phyloP scores from a whole-genome alignment of 2,888 invertebrate genomes.

The Alentia gelatinosa region DNA sequence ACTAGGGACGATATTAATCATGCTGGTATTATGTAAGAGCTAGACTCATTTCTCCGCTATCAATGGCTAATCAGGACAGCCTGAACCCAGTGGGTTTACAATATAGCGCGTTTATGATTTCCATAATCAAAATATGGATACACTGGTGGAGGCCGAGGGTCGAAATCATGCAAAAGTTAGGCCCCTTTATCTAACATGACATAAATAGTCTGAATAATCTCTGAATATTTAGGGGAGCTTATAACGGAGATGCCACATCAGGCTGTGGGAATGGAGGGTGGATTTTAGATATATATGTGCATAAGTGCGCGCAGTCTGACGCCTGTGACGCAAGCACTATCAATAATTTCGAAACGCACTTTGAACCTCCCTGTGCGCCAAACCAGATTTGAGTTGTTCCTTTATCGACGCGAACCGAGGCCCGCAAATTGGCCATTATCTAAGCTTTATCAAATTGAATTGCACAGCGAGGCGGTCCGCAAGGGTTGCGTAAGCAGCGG shows the following conservation, averaged over 20 bases:
- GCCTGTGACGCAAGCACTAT: not conserved
- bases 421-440: conserved; percentile 46
- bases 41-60: not conserved
- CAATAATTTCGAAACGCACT: not conserved
- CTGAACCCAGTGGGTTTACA: not conserved
- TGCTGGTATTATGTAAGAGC: not conserved
- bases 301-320: not conserved
- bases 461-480: not conserved
- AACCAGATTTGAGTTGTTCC: conserved; percentile 22
- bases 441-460: conserved; percentile 48
- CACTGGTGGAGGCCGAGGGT: not conserved
- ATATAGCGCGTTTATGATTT: not conserved
- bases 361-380: not conserved
- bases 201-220: not conserved
- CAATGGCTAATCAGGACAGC: not conserved
- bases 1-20: not conserved
- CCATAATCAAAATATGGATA: not conserved
- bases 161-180: not conserved
- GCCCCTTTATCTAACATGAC: not conserved
- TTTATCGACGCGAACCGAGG: conserved; percentile 13
- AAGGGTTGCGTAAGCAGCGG: not conserved
- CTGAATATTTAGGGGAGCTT: not conserved
- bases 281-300: not conserved
- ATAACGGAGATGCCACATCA: not conserved
- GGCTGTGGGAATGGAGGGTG: not conserved